phyloP scores from a whole-genome alignment of 2,113 vertebrate genomes.

The Salvelinus sp. region DNA sequence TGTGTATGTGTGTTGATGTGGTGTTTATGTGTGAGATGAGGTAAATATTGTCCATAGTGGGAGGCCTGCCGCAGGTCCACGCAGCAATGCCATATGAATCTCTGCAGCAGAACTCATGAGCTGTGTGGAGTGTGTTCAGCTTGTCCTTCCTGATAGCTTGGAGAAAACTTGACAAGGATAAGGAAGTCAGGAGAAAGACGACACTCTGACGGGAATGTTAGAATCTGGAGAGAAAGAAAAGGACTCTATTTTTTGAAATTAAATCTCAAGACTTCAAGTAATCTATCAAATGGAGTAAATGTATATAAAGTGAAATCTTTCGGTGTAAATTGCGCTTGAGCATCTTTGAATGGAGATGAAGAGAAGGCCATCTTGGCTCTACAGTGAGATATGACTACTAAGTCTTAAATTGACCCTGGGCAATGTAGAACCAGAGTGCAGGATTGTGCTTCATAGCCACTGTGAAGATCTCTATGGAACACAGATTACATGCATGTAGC shows the following conservation, averaged over 20 bases:
- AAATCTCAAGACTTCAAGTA: not conserved
- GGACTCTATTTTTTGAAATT: not conserved
- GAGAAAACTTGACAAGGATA: slow-evolving; percentile 8
- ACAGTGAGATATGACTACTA: not conserved
- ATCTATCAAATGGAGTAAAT: no score
- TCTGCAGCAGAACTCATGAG: not conserved
- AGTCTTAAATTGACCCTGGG: not conserved
- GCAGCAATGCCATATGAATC: not conserved
- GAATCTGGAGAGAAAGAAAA: no score
- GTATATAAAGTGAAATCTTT: slow-evolving; percentile 52
- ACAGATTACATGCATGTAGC: no score
- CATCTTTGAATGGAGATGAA: slow-evolving; percentile 61
- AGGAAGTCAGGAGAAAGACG: not conserved
- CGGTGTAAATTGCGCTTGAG: slow-evolving; percentile 52
- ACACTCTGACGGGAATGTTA: not conserved
- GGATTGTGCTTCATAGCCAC: slow-evolving; percentile 26
- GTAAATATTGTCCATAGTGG: slow-evolving; percentile 11
- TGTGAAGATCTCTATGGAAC: slow-evolving; percentile 47
- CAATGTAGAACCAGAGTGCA: not conserved
- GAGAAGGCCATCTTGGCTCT: slow-evolving; percentile 8
- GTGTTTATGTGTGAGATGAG: slow-evolving; percentile 9
- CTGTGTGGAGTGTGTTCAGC: not conserved
- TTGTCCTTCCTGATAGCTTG: not conserved
- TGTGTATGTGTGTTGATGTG: not conserved
- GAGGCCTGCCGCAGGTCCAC: not conserved